These are phyloP conservation scores for Syngnathus floridae DNA, from an alignment of 2,113 vertebrate genomes.

Conservation along the genomic window DNA sequence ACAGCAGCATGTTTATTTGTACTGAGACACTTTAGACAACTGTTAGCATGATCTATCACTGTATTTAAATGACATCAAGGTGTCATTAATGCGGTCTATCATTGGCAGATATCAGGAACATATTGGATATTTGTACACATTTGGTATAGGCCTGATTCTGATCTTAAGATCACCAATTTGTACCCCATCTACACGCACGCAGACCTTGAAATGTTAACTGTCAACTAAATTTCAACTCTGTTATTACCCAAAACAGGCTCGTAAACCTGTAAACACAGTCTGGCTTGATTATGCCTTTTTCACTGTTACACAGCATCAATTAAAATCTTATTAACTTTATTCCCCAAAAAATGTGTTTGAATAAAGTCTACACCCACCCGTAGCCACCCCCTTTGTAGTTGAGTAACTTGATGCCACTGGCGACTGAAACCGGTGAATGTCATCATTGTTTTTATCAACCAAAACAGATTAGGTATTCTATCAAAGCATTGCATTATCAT, in stretches of 20 bases:
- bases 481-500: background rate
- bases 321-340: background rate
- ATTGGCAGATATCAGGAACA: too few species aligned
- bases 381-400: background rate
- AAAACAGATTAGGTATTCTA: background rate
- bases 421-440: background rate
- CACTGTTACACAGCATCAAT: background rate
- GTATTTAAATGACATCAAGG: too few species aligned
- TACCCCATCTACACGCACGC: background rate
- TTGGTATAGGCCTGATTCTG: too few species aligned
- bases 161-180: too few species aligned
- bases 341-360: background rate
- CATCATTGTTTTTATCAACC: background rate
- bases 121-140: too few species aligned
- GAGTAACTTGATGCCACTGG: background rate
- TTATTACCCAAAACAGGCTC: background rate
- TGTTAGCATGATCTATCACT: too few species aligned
- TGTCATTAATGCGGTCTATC: too few species aligned
- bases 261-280: background rate
- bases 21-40: too few species aligned
- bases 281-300: background rate
- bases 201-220: background rate
- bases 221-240: background rate
- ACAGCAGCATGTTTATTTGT: too few species aligned
- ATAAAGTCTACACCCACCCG: background rate